phyloP scores from a whole-genome alignment of 2,113 vertebrate species.

The Chionis minor region DNA sequence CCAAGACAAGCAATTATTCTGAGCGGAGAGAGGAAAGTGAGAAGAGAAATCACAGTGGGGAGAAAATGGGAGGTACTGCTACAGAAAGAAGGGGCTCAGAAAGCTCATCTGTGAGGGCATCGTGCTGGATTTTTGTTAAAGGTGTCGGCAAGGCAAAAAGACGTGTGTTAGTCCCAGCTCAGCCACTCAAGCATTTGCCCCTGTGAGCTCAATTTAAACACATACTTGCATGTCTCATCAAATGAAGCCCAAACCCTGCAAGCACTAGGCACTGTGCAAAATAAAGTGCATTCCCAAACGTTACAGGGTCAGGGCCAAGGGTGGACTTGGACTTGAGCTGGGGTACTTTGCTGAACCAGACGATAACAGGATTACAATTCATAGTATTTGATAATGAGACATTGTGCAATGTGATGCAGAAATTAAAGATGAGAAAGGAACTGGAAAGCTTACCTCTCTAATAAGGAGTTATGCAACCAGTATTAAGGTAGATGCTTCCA shows the following conservation, averaged over 20 bases:
- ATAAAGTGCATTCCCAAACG: neutral
- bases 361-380: neutral
- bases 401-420: neutral
- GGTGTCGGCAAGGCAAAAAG: neutral
- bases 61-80: neutral
- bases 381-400: neutral
- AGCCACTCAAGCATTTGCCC: neutral
- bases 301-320: neutral
- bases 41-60: neutral
- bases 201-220: neutral
- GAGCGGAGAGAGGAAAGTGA: neutral
- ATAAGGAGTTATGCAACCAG: neutral
- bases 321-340: neutral
- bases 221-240: neutral
- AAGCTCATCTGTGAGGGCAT: neutral
- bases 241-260: neutral
- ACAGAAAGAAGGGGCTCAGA: neutral
- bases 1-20: neutral
- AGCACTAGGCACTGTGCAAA: neutral
- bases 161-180: neutral
- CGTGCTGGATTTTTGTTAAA: neutral
- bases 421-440: slow-evolving; percentile 25
- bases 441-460: neutral
- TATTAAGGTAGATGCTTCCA: slow-evolving; percentile 57
- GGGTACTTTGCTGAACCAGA: neutral